Evolutionary conservation across 2,888 invertebrate genomes (phyloP).

Genomic region (Nebria brevicollis): DNA sequence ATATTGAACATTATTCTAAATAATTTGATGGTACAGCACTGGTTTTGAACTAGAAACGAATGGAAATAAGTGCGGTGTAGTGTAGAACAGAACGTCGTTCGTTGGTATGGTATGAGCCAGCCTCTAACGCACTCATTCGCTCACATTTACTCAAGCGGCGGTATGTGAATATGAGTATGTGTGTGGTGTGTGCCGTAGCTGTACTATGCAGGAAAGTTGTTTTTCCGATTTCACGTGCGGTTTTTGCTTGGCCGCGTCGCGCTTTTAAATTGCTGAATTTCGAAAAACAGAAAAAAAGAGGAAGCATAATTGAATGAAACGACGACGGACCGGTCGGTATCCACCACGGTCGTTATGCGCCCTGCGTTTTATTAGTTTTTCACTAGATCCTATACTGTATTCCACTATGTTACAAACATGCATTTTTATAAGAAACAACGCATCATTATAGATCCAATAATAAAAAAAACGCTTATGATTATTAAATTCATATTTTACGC

Average conservation of each 20-base stretch:
- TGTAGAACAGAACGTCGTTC: background rate
- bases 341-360: background rate
- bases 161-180: background rate
- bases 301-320: constrained; percentile 42
- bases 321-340: constrained; percentile 14
- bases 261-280: constrained; percentile 22
- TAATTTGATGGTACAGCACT: background rate
- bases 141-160: background rate
- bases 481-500: too few species aligned
- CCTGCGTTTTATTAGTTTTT: constrained; percentile 3
- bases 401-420: background rate
- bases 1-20: background rate
- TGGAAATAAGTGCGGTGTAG: background rate
- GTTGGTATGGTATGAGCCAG: background rate
- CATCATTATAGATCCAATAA: too few species aligned
- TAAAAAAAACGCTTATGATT: too few species aligned
- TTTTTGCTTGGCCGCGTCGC: constrained; percentile 7
- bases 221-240: constrained; percentile 17
- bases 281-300: constrained; percentile 29
- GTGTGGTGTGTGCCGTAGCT: background rate
- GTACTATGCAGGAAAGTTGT: background rate
- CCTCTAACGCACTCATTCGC: background rate
- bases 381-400: background rate
- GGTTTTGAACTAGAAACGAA: background rate
- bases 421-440: too few species aligned